phyloP scores from a whole-genome alignment of 1,140 invertebrate genomes.

The Heliconius himera region DNA sequence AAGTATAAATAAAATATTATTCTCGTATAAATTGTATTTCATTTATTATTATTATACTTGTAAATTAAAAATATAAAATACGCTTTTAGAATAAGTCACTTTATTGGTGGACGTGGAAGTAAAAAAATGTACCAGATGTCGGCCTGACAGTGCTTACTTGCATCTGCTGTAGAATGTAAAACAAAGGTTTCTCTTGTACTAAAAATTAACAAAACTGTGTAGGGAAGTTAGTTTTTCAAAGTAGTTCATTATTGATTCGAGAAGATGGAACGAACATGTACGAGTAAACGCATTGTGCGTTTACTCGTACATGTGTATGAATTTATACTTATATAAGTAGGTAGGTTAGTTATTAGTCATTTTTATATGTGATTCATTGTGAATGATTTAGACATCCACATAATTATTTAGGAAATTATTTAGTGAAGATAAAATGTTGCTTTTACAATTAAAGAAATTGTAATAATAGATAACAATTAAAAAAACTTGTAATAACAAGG shows the following conservation, averaged over 20 bases:
- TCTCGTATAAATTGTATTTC: too few relatives aligned
- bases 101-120: conserved; percentile 56
- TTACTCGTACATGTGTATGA: background rate
- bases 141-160: conserved; percentile 64
- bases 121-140: conserved; percentile 76
- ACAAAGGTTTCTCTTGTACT: conserved; percentile 66
- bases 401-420: too few relatives aligned
- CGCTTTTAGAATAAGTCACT: conserved; percentile 44
- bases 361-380: too few relatives aligned
- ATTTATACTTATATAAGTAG: background rate
- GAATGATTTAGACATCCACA: too few relatives aligned
- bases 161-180: conserved; percentile 69
- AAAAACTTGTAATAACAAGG: too few relatives aligned
- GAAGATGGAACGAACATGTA: too few relatives aligned
- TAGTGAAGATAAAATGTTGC: too few relatives aligned
- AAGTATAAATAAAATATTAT: background rate
- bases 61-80: background rate
- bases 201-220: conserved; percentile 47
- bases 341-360: too few relatives aligned
- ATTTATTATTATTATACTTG: too few relatives aligned
- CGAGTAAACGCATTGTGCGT: too few relatives aligned
- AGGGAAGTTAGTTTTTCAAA: conserved; percentile 29
- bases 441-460: too few relatives aligned
- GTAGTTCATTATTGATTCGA: conserved; percentile 26
- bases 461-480: too few relatives aligned